phyloP scores from a whole-genome alignment of 2,888 invertebrate species.

The Selenia dentaria region DNA sequence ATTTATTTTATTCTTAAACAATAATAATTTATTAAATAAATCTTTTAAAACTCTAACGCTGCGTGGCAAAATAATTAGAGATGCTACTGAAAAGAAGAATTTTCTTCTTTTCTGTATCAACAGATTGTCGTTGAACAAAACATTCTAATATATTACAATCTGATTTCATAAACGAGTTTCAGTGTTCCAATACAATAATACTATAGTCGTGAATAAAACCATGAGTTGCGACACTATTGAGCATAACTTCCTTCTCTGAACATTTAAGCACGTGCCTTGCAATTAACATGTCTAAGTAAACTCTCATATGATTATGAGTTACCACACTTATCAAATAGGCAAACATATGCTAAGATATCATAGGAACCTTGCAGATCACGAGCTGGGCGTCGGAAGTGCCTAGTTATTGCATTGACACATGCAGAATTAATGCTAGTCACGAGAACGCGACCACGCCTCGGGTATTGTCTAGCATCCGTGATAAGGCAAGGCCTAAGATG shows the following conservation, averaged over 20 bases:
- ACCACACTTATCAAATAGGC: conserved; percentile 18
- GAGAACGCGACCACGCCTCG: conserved; percentile 63
- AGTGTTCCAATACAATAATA: no score
- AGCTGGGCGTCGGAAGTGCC: conserved; percentile 64
- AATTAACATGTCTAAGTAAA: conserved; percentile 23
- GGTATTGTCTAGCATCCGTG: conserved; percentile 72
- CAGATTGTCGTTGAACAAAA: no score
- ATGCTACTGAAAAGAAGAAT: no score
- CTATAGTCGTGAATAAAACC: no score
- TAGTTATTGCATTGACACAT: conserved; percentile 63
- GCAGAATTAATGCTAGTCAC: conserved; percentile 75
- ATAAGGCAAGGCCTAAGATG: conserved; percentile 62
- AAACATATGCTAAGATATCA: conserved; percentile 26
- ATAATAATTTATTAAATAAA: no score
- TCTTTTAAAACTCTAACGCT: no score
- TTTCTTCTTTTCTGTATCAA: no score
- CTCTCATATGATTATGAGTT: conserved; percentile 4
- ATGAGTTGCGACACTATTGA: no score
- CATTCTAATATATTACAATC: no score
- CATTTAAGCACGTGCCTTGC: conserved; percentile 2
- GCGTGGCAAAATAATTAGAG: no score
- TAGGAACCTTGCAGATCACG: conserved; percentile 51
- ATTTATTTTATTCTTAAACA: no score
- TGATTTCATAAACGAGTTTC: no score
- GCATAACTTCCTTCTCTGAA: not conserved